Evolutionary conservation across 2,888 invertebrate species (phyloP).

Genomic region (Hydrotaea cyrtoneurina): DNA sequence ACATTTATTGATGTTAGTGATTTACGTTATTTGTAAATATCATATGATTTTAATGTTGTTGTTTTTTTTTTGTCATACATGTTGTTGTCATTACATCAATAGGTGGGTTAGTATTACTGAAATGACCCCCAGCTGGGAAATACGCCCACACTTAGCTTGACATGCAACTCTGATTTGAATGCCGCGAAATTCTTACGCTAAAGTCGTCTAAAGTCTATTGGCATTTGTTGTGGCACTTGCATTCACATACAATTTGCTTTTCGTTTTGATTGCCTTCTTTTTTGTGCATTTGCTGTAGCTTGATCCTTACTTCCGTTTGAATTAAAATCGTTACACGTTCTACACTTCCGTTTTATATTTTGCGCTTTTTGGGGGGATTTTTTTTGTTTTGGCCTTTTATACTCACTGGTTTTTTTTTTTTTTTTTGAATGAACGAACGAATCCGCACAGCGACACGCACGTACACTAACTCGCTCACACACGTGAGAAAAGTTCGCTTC

Average conservation of each 20-base stretch:
- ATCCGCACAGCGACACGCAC: not conserved
- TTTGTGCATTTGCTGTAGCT: not conserved
- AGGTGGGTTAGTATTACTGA: not conserved
- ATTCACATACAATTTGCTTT: slow-evolving; percentile 6
- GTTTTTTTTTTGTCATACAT: not conserved
- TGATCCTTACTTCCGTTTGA: slow-evolving; percentile 19
- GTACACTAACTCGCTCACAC: not conserved
- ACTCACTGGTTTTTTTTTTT: slow-evolving; percentile 15
- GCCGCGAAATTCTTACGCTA: too few species aligned
- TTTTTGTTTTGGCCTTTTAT: not conserved
- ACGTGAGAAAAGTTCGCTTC: slow-evolving; percentile 3
- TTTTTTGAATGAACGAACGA: slow-evolving; percentile 20
- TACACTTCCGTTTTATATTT: slow-evolving; percentile 30
- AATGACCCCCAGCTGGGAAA: too few species aligned
- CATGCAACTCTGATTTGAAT: too few species aligned
- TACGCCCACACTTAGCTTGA: too few species aligned
- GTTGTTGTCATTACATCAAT: not conserved
- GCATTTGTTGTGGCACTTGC: slow-evolving; percentile 5
- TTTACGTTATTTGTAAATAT: too few species aligned
- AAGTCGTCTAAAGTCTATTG: not conserved
- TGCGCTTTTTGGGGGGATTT: not conserved
- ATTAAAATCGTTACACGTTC: slow-evolving; percentile 37
- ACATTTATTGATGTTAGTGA: too few species aligned
- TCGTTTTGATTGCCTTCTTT: not conserved
- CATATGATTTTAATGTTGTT: too few species aligned